These are phyloP conservation scores for Molossus molossus DNA, from an alignment of 2,797 vertebrate species.

Conservation along the genomic window DNA sequence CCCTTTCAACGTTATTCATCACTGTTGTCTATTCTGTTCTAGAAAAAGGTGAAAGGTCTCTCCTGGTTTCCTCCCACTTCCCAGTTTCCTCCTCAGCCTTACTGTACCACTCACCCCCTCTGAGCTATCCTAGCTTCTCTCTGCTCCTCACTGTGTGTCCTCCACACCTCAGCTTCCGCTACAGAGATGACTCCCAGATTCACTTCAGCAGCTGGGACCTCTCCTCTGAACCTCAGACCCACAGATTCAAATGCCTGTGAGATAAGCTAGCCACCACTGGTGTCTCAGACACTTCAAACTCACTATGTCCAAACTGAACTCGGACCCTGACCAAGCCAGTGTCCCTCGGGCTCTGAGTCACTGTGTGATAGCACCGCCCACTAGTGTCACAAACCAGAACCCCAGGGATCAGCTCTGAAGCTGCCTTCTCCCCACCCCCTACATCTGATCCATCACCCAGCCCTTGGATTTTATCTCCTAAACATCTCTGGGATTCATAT, in stretches of 20 bases:
- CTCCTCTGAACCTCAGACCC: background rate
- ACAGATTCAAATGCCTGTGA: fast-evolving
- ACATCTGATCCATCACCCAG: background rate
- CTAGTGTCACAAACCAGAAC: background rate
- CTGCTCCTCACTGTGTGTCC: fast-evolving
- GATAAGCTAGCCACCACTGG: background rate
- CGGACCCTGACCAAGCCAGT: background rate
- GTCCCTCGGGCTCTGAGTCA: no score
- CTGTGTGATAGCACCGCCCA: no score
- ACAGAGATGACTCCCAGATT: background rate
- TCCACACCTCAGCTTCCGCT: background rate
- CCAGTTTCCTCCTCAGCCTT: background rate
- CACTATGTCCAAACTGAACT: background rate
- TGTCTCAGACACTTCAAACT: background rate
- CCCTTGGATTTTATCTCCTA: background rate
- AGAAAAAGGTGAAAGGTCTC: background rate
- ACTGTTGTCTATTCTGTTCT: background rate
- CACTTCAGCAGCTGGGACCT: background rate
- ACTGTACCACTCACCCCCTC: fast-evolving
- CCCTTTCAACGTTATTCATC: background rate
- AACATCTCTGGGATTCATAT: background rate
- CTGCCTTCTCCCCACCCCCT: background rate
- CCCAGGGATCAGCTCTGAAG: background rate
- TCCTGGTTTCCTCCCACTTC: background rate
- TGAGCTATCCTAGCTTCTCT: fast-evolving